Evolutionary conservation across 2,797 vertebrate species (phyloP), one percentile per base, ranked within the genome.

Genomic region (Novumbra hubbsi): DNA sequence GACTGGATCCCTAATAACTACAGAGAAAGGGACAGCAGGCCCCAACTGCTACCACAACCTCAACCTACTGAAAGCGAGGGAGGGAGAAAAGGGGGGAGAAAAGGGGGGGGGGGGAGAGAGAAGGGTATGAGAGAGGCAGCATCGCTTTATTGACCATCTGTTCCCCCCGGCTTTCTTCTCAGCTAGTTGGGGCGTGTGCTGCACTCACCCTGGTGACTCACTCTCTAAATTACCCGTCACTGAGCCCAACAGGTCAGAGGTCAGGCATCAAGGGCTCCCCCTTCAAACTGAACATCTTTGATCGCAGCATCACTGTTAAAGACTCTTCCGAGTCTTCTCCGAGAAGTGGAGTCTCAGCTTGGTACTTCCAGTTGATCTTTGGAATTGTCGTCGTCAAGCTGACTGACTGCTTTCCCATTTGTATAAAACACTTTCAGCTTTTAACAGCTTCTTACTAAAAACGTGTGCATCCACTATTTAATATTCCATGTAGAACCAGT

Each of bases 1-100:
- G 83, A 76, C 72, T n/a, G 78, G 41, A 81, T 81, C 77, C 87
- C 86, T 88, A 90, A 90, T 86, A 90, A 90, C 83, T 80, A 75
- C 71, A 4, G 0, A 49, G 38, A 49, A 68, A 66, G 38, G 16
- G 66, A 50, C 71, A 11, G 71, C 41, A 45, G 41, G 41, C 41
- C 4, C 41, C 38, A 32, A 63, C 65, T 68, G 15, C 21, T 50
- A 48, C 66, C 64, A 65, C 38, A 30, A 21, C 64, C 8, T 74
- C 32, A 48, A 71, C 27, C 50, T 66, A 78, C 73, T 15, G 66
- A 24, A 32, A 5, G 6, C 8, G 16, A 19, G 32, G 7, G 8
- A 38, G 16, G 15, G 14, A 1, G 62, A 24, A 11, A 2, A 4
- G 0, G 62, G 9, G 15, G 28, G 24, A 7, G 28, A 5, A 32